phyloP scores from a whole-genome alignment of 2,797 vertebrate species.

The Gallinago nigripennis region DNA sequence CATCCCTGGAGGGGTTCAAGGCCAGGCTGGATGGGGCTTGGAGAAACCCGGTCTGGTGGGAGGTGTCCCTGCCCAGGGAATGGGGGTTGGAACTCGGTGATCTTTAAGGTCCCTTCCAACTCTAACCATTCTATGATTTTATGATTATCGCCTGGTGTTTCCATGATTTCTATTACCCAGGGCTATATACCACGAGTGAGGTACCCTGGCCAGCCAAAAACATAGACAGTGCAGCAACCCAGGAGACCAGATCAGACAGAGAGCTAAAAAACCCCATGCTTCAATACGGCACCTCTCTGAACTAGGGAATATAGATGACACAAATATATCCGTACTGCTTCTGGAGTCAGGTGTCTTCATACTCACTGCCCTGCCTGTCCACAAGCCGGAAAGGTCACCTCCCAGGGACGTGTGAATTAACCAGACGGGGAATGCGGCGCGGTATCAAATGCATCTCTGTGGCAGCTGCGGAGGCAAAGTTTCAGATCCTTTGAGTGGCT shows the following conservation, averaged over 20 bases:
- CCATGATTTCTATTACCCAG: not conserved
- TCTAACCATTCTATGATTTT: not conserved
- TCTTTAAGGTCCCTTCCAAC: no score
- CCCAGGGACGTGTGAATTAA: not conserved
- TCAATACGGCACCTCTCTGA: not conserved
- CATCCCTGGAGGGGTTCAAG: no score
- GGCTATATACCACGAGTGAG: not conserved
- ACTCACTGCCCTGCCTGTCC: not conserved
- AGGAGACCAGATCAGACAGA: not conserved
- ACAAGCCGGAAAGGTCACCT: not conserved
- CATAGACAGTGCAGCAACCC: not conserved
- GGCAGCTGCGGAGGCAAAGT: slow-evolving; percentile 28
- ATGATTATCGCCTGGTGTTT: not conserved
- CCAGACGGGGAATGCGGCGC: not conserved
- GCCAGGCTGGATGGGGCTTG: no score
- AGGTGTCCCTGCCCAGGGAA: no score
- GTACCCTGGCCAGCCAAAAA: not conserved
- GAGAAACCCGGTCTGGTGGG: no score
- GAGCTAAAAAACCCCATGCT: not conserved
- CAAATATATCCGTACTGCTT: not conserved
- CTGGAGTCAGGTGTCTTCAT: not conserved
- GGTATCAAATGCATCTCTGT: slow-evolving; percentile 12
- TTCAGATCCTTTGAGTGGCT: slow-evolving; percentile 6
- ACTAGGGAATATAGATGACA: not conserved
- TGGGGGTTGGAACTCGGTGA: no score